A percentile compares a stretch with the other conserved stretches of the same genome.
phyloP scores from a whole-genome alignment of 2,113 vertebrate genomes.

The Passer domesticus region DNA sequence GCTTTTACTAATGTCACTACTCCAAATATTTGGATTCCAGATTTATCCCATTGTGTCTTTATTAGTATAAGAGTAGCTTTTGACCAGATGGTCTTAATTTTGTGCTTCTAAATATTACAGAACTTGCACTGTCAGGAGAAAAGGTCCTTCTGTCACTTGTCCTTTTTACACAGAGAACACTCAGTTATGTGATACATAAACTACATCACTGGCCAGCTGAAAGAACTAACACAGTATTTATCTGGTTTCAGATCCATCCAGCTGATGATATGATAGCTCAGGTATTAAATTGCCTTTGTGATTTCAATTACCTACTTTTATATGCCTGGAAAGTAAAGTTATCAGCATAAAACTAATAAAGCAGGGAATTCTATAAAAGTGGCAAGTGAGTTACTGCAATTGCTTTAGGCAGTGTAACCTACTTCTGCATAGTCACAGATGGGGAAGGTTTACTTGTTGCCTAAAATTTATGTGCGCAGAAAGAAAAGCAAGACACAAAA shows the following conservation, averaged over 20 bases:
- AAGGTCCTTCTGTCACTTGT: not conserved
- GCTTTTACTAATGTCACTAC: not conserved
- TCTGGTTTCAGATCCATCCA: not conserved
- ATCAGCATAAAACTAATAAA: slow-evolving; percentile 41
- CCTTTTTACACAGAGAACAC: not conserved
- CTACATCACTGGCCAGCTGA: not conserved
- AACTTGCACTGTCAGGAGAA: not conserved
- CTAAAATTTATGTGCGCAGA: not conserved
- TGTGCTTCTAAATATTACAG: not conserved
- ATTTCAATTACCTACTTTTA: slow-evolving; percentile 34
- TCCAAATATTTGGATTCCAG: not conserved
- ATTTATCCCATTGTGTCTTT: not conserved
- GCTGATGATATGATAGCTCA: not conserved
- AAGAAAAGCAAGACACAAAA: not conserved
- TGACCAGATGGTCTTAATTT: not conserved
- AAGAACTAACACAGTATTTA: not conserved
- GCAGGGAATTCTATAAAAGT: not conserved
- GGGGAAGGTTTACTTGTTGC: not conserved
- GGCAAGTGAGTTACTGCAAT: not conserved
- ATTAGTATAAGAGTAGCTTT: not conserved
- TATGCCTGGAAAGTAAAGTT: slow-evolving; percentile 1
- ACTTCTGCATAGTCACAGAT: slow-evolving; percentile 16
- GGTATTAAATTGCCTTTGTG: not conserved
- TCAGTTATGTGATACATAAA: not conserved
- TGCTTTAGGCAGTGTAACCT: slow-evolving; percentile 15